phyloP scores from a whole-genome alignment of 30 jellyfish, hydroid and myxozoan genomes.

The Cassiopea xamachana region DNA sequence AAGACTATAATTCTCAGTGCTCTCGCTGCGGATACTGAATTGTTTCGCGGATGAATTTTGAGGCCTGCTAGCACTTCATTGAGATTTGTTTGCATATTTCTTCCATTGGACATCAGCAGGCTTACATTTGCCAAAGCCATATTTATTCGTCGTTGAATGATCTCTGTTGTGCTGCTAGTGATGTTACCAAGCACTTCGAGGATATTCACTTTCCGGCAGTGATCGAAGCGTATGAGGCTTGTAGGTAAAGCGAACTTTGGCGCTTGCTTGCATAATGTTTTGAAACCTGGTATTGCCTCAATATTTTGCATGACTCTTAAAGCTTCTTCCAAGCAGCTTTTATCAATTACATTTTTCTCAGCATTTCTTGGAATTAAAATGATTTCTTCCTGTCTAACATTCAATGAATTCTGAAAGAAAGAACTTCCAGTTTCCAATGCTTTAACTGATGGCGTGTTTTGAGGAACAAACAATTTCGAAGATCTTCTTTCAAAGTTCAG shows the following conservation, averaged over 20 bases:
- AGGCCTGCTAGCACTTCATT: slow-evolving; percentile 3
- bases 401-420: slow-evolving; percentile 21
- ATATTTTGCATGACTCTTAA: background rate
- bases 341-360: background rate
- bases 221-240: background rate
- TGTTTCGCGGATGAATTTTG: background rate
- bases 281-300: background rate
- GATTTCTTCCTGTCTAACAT: slow-evolving; percentile 45
- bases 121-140: slow-evolving; percentile 1
- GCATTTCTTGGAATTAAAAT: slow-evolving; percentile 43
- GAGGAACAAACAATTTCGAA: slow-evolving; percentile 43
- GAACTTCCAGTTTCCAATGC: slow-evolving; percentile 50
- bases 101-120: slow-evolving; percentile 62
- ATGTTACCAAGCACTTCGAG: slow-evolving; percentile 30
- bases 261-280: slow-evolving; percentile 19
- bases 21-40: slow-evolving; percentile 40
- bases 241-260: slow-evolving; percentile 5
- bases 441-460: slow-evolving; percentile 43
- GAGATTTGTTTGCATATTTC: slow-evolving; percentile 19
- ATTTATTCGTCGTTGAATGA: background rate
- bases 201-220: slow-evolving; percentile 24
- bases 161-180: background rate
- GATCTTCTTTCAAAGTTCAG: slow-evolving; percentile 22
- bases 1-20: slow-evolving; percentile 13
- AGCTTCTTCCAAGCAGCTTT: slow-evolving; percentile 25